Evolutionary conservation across 2,113 vertebrate genomes (phyloP), one percentile per base, ranked within the genome.

Genomic region (Natator depressus): DNA sequence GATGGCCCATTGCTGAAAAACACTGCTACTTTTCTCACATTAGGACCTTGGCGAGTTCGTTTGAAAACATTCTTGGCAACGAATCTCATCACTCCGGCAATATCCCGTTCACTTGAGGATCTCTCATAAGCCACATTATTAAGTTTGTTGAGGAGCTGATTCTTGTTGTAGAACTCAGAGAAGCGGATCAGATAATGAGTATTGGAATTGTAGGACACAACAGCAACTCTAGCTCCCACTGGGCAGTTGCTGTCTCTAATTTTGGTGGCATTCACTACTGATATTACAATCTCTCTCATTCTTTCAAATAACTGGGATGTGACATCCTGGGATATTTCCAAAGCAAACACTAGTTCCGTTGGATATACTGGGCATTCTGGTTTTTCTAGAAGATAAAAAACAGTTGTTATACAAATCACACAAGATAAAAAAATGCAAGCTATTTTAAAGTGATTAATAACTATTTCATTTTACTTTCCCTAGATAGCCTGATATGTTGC

Each of bases 51-150:
- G 0, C 96, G 92, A 6, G 84, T 96, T 42, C 98, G 91, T 65
- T 98, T 98, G 95, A 98, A 98, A 88, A 98, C 8, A 2, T 98
- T 95, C 80, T 94, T 96, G 69, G 97, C 88, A 38, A 98, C 38
- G 3, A 98, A 98, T 38, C 85, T 94, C 98, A 98, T 98, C 0
- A 82, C 95, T 22, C 6, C 65, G 50, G 95, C 96, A 6, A 96
- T 83, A n/a, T 98, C 94, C 16, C 96, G 38, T 53, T 72, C 55
- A 12, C 54, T 65, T 0, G 79, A 24, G 11, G 92, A 95, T 6
- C 31, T 89, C 90, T 94, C 93, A 1, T 94, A 94, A 46, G 90
- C 82, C 35, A 98, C 91, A 4, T 80, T 94, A 19, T 89, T 85
- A 1, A 98, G 84, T 2, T 93, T 81, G 10, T 54, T 4, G 27